Percentiles rank a stretch among this genome's conserved stretches.
phyloP scores from a whole-genome alignment of 1,140 invertebrate genomes.

The Zaprionus capensis region DNA sequence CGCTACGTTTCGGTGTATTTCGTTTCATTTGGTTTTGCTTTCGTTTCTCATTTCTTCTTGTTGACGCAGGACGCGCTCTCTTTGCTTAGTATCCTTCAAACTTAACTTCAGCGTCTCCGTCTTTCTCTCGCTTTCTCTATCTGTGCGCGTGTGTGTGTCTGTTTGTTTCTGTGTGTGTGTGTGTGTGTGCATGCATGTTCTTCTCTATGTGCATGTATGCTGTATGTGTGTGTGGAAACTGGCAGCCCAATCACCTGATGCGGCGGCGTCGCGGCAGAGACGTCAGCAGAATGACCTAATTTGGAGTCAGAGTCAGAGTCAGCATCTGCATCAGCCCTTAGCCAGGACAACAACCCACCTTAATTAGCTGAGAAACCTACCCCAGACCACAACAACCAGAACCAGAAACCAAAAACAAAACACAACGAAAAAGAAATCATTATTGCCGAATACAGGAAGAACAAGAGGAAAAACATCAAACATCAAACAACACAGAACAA shows the following conservation, averaged over 20 bases:
- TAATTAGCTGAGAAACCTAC: background rate
- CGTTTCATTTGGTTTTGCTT: slow-evolving; percentile 1
- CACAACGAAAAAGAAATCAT: background rate
- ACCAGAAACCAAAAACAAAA: background rate
- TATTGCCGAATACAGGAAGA: background rate
- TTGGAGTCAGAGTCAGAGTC: slow-evolving; percentile 3
- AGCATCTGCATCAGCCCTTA: slow-evolving; percentile 22
- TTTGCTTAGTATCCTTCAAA: slow-evolving; percentile 3
- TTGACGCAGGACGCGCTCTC: background rate
- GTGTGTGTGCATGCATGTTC: slow-evolving; percentile 10
- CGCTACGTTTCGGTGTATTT: background rate
- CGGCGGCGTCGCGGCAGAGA: slow-evolving; percentile 11
- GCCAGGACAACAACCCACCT: slow-evolving; percentile 36
- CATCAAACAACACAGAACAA: background rate
- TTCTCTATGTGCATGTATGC: slow-evolving; percentile 1
- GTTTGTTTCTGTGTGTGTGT: slow-evolving; percentile 7
- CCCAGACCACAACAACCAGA: background rate
- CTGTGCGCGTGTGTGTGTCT: slow-evolving; percentile 1
- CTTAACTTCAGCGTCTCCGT: background rate
- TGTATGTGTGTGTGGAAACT: slow-evolving; percentile 9
- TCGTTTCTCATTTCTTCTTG: background rate
- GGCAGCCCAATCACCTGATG: slow-evolving; percentile 44
- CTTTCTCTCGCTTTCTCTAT: no score
- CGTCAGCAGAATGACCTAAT: slow-evolving; percentile 64
- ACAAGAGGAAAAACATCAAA: background rate